Percentiles rank a stretch among this genome's conserved stretches.
Conservation (phyloP, 2,113 vertebrate genomes). For the Lichenostomus cassidix region DNA sequence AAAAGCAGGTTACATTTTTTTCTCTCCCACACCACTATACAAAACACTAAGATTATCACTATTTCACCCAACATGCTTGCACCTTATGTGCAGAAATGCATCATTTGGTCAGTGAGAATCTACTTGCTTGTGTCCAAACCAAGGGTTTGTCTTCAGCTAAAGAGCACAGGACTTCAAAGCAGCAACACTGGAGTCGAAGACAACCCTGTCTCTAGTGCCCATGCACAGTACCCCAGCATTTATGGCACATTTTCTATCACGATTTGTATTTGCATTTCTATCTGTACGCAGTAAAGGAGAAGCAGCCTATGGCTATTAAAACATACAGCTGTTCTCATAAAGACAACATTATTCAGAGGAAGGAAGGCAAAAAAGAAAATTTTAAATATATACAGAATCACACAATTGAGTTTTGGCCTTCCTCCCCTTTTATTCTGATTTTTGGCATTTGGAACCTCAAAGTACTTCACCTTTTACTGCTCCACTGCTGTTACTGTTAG, state of each 20-base stretch:
- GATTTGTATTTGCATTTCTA: background rate
- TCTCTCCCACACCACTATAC: background rate
- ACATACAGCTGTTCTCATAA: background rate
- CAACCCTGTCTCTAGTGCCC: rapidly evolving
- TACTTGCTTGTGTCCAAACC: background rate
- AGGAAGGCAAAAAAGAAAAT: background rate
- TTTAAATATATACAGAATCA: background rate
- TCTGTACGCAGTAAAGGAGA: background rate
- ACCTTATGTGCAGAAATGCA: background rate
- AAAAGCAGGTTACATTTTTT: background rate
- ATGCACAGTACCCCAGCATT: background rate
- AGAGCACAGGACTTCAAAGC: background rate
- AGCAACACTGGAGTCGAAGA: background rate
- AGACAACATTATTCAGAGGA: background rate
- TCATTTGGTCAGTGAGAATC: background rate
- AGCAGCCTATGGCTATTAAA: background rate
- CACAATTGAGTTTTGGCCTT: background rate
- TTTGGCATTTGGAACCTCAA: background rate
- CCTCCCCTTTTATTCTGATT: background rate
- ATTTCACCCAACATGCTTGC: background rate
- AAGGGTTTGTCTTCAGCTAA: background rate
- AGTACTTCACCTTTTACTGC: background rate
- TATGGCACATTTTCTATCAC: background rate
- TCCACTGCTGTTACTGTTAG: background rate
- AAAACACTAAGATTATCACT: background rate